Base-by-base conservation (phyloP, 2,113 vertebrate genomes). In the Paramormyrops kingsleyae region DNA sequence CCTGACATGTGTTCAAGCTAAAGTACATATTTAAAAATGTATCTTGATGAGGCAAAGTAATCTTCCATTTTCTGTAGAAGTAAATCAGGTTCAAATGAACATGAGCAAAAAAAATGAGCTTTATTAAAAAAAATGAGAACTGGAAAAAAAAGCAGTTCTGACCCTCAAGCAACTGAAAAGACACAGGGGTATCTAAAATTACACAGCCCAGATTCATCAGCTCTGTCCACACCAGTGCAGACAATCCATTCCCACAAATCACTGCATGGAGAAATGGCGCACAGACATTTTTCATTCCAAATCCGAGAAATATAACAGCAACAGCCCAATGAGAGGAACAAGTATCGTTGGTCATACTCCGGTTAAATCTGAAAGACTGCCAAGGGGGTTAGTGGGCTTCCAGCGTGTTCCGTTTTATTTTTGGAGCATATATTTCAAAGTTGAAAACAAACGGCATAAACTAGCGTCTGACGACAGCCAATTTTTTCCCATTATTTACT, bases 111-210 rank as follows among this genome's bases (percentile, higher is more conserved):
- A 46, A 50, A 50, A 86, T 0, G 1, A 52, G 0, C 31, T 77
- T 77, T 77, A 39, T 42, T 42, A 9, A 19, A 53, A 15, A 15
- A 50, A 49, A 24, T 74, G 17, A 31, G 42, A 89, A 70, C 24
- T 83, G 4, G 5, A 83, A 50, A 50, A 44, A 83, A 83, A 83
- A 17, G 2, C 31, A 8, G 0, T n/a, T 47, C 44, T n/a, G 19
- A 87, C 7, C 50, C 27, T 39, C n/a, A 39, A 53, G 85, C 6
- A 56, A 87, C 80, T 70, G 85, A 88, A 92, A 84, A 86, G 85
- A 90, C 91, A 92, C 88, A 74, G 80, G 87, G 90, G 39, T 89
- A 90, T 35, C 50, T 90, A 15, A 91, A 92, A 91, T 89, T 93
- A 88, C 90, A 92, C 89, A 87, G 89, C 31, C 83, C 66, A 87